These are phyloP conservation scores for Oceanites oceanicus DNA, from an alignment of 2,113 vertebrate species.

Conservation along the genomic window DNA sequence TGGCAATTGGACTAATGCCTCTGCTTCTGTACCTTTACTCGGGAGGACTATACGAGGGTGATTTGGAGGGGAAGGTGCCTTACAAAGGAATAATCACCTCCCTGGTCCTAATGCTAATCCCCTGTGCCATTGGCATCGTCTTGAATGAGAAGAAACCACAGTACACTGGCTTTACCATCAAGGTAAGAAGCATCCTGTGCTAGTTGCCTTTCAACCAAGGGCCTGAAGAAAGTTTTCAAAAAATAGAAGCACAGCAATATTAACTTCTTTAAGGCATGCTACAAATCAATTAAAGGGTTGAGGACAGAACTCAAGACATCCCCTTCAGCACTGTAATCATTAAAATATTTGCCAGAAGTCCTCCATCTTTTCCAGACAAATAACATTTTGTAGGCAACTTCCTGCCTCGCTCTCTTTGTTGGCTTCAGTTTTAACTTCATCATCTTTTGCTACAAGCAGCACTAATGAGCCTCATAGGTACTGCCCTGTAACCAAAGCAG, in stretches of 20 bases:
- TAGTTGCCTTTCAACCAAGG: background rate
- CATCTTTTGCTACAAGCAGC: background rate
- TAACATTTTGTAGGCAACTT: background rate
- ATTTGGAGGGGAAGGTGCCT: conserved; percentile 78
- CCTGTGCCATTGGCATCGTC: conserved; percentile 77
- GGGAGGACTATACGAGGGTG: conserved; percentile 64
- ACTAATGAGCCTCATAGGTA: background rate
- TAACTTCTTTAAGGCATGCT: background rate
- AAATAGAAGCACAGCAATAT: background rate
- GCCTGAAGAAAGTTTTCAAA: background rate
- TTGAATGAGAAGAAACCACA: conserved; percentile 82
- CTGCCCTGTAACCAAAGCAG: background rate
- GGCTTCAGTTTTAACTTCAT: background rate
- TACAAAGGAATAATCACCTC: conserved; percentile 74
- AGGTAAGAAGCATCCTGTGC: conserved; percentile 67
- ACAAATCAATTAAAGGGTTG: background rate
- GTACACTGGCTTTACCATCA: conserved; percentile 68
- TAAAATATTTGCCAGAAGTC: background rate
- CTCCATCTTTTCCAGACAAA: background rate
- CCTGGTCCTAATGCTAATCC: conserved; percentile 74
- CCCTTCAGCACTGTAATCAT: background rate
- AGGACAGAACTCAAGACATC: background rate
- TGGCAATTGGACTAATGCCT: conserved; percentile 84
- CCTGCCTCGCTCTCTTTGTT: background rate
- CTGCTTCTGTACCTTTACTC: conserved; percentile 82